phyloP scores from a whole-genome alignment of 2,113 vertebrate species.

The Tragelaphus scriptus region DNA sequence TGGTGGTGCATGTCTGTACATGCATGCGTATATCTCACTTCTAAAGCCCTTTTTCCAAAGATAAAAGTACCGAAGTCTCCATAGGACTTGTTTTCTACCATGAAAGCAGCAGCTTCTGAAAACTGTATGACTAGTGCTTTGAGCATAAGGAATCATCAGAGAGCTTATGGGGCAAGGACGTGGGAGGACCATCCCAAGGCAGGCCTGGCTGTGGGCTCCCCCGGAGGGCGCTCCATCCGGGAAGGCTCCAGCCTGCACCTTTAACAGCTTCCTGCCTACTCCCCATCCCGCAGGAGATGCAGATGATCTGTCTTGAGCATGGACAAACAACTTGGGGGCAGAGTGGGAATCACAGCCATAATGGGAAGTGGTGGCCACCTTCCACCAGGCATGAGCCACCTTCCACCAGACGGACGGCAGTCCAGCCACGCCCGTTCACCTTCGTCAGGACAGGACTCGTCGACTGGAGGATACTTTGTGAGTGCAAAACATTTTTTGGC shows the following conservation, averaged over 20 bases:
- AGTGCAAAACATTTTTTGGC: conserved; percentile 87
- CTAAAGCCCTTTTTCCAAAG: conserved; percentile 37
- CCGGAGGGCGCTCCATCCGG: background rate
- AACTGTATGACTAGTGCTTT: background rate
- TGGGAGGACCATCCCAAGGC: background rate
- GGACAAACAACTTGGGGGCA: background rate
- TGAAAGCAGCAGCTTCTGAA: conserved; percentile 25
- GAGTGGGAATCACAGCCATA: background rate
- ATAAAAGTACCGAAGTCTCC: conserved; percentile 12
- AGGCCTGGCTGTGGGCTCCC: background rate
- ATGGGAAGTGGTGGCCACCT: background rate
- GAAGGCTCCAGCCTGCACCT: background rate
- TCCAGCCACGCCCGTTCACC: background rate
- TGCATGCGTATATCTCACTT: background rate
- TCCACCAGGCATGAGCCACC: background rate
- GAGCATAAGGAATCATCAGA: background rate
- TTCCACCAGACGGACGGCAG: background rate
- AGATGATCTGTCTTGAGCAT: background rate
- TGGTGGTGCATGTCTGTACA: background rate
- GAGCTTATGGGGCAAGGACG: background rate
- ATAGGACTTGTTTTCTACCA: conserved; percentile 28
- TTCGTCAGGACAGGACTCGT: background rate
- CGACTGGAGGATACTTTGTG: conserved; percentile 65
- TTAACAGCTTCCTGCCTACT: background rate
- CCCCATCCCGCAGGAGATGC: background rate